These are phyloP conservation scores for Labrus mixtus DNA, from an alignment of 2,113 vertebrate species.

Conservation along the genomic window DNA sequence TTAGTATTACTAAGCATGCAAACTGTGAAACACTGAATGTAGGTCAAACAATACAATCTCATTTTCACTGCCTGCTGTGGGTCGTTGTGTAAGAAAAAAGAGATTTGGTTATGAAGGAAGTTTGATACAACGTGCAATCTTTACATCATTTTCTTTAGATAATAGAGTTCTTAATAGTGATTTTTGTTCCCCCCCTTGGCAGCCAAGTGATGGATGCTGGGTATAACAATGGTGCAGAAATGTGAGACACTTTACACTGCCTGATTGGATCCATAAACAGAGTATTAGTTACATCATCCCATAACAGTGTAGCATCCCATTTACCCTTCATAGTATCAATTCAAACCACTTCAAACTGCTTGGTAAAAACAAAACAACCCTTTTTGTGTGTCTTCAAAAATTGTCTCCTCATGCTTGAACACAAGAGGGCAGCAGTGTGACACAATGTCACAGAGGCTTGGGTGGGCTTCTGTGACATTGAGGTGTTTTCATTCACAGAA, in stretches of 20 bases:
- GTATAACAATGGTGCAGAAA: not conserved
- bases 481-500: constrained; percentile 45
- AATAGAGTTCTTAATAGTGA: too few species aligned
- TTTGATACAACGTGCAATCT: too few species aligned
- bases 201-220: not conserved
- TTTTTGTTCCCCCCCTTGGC: not conserved
- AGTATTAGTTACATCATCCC: not conserved
- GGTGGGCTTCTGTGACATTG: constrained; percentile 40
- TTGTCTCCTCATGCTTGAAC: not conserved
- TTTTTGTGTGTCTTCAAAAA: not conserved
- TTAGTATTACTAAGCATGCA: not conserved
- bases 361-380: too few species aligned
- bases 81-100: too few species aligned
- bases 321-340: not conserved
- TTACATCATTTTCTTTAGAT: too few species aligned
- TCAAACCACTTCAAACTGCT: not conserved
- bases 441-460: constrained; percentile 19
- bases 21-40: too few species aligned
- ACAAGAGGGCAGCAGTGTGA: constrained; percentile 73
- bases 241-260: too few species aligned
- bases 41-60: not conserved
- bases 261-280: too few species aligned
- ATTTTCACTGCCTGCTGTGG: not conserved
- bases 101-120: too few species aligned
- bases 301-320: not conserved